Base-by-base conservation (phyloP, 2,797 vertebrate species). In the Arctocebus calabarensis region DNA sequence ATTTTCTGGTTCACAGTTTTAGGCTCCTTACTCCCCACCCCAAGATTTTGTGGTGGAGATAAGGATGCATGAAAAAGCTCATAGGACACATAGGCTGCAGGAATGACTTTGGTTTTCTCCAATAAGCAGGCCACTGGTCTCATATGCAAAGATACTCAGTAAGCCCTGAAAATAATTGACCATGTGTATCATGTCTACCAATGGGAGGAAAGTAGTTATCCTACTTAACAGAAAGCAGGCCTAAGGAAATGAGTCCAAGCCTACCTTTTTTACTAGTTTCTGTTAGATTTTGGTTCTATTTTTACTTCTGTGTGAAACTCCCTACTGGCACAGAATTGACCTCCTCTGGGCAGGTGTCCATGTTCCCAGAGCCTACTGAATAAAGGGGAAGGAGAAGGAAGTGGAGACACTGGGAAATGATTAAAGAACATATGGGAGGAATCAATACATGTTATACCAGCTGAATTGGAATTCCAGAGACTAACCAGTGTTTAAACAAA, bases 391-490 rank as follows among this genome's bases (percentile, higher is more conserved):
- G 62, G 22, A 84, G 82, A 68, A 94, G 93, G 70, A 94, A 88
- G 83, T 55, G 2, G 62, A 87, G 85, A 88, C 59, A 77, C 55
- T 73, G 62, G 77, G 45, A 84, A 75, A 7, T 87, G 91, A 88
- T 43, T 88, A 90, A 96, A 90, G 84, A 82, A 45, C 82, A 45
- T 55, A 90, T 70, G 91, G 94, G 88, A 93, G 91, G 74, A 92
- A 94, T 95, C 89, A 94, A 94, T 86, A 89, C 75, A 88, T 48
- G 92, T 86, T 23, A 96, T 73, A 94, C 43, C 96, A 93, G 70
- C 74, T 43, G 74, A 92, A 74, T 57, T 73, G 82, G 90, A 90
- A 94, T 96, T 93, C 43, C 88, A 93, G 88, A 68, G 94, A 90
- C 90, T 75, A 90, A 66, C 71, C 91, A 66, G 7, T 73, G 84